A percentile compares a stretch with the other conserved stretches of the same genome.
Evolutionary conservation across 2,113 vertebrate species (phyloP).

Genomic region (Meriones unguiculatus): DNA sequence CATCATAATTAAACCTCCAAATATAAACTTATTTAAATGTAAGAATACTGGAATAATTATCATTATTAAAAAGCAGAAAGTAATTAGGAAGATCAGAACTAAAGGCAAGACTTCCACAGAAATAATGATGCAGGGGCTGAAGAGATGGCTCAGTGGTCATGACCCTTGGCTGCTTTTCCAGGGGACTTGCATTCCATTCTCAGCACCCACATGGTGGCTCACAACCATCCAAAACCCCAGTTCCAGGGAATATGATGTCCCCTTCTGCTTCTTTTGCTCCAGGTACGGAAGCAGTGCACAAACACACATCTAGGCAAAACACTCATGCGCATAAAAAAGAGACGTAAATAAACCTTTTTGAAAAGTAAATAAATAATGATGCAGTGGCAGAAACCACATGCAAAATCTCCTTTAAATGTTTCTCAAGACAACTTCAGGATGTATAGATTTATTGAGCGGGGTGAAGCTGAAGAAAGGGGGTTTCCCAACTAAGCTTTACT

Average conservation of each 20-base stretch:
- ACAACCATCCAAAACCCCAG: not conserved
- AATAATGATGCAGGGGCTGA: not conserved
- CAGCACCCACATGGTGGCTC: not conserved
- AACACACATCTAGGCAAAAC: not conserved
- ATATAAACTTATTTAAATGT: not conserved
- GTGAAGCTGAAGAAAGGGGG: not conserved
- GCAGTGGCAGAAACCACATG: not conserved
- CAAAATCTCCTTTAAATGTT: conserved; percentile 15
- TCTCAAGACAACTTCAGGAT: not conserved
- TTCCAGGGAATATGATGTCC: not conserved
- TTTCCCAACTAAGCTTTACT: not conserved
- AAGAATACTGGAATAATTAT: not conserved
- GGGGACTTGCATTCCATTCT: not conserved
- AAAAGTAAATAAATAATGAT: not conserved
- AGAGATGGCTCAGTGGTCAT: not conserved
- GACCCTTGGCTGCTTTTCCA: not conserved
- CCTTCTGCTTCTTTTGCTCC: not conserved
- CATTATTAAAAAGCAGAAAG: not conserved
- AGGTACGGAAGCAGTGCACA: not conserved
- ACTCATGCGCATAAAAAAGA: not conserved
- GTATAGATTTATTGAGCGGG: not conserved
- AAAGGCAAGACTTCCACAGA: not conserved
- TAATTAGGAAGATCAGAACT: not conserved
- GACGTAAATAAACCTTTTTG: not conserved
- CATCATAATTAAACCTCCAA: not conserved